These are phyloP conservation scores for Toxotes lorentzi DNA, from an alignment of 2,797 vertebrate species.

Conservation along the genomic window DNA sequence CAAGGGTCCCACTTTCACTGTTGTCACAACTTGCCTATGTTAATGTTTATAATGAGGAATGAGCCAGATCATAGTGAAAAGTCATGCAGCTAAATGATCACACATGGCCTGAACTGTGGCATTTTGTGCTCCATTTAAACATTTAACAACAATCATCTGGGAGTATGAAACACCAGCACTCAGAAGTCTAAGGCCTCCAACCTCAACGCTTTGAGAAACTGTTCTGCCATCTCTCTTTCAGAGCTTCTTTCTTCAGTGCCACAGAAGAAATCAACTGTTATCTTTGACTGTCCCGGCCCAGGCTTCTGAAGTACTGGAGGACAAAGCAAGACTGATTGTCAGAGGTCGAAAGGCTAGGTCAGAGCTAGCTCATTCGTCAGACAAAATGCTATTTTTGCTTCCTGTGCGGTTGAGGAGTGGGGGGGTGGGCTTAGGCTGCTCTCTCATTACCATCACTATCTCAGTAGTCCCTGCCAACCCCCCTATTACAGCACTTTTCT, in stretches of 20 bases:
- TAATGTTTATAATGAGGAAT: conserved; percentile 76
- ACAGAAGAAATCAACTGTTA: conserved; percentile 87
- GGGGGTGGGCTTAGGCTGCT: conserved; percentile 70
- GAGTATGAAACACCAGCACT: conserved; percentile 33
- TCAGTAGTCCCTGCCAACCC: conserved; percentile 74
- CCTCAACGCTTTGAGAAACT: conserved; percentile 61
- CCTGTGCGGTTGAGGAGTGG: conserved; percentile 86
- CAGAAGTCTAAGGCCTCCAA: conserved; percentile 56
- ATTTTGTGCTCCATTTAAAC: conserved; percentile 59
- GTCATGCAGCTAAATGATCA: conserved; percentile 42
- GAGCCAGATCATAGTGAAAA: conserved; percentile 40
- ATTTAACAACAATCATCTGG: conserved; percentile 61
- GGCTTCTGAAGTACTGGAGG: conserved; percentile 85
- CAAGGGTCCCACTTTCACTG: conserved; percentile 59
- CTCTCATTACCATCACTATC: conserved; percentile 90
- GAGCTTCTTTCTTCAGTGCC: conserved; percentile 68
- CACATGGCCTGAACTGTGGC: conserved; percentile 40
- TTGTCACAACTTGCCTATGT: conserved; percentile 69
- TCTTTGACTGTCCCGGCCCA: conserved; percentile 75
- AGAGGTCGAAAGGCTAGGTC: conserved; percentile 97
- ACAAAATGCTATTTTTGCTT: conserved; percentile 97
- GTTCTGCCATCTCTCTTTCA: conserved; percentile 75
- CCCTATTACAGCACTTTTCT: conserved; percentile 73
- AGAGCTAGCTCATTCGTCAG: conserved; percentile 92
- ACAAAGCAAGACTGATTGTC: conserved; percentile 95